These are phyloP conservation scores for Lordiphosa clarofinis DNA, from an alignment of 1,140 invertebrate genomes.

Conservation along the genomic window DNA sequence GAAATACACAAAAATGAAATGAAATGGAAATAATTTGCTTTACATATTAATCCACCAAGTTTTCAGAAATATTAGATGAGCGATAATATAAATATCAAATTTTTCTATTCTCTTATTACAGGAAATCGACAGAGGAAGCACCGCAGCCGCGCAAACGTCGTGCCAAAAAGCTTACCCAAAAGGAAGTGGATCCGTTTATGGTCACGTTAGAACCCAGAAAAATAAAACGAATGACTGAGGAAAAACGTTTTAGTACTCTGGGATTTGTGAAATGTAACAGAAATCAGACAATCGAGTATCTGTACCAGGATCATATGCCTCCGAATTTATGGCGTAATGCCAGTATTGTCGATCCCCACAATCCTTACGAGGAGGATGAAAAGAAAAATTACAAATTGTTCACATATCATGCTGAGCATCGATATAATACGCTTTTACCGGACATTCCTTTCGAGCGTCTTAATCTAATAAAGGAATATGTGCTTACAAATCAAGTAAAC, in stretches of 20 bases:
- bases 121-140: conserved; percentile 12
- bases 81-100: too few relatives aligned
- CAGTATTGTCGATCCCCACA: conserved; percentile 56
- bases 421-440: conserved; percentile 69
- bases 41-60: too few relatives aligned
- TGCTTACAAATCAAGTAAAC: conserved; percentile 50
- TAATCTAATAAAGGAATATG: conserved; percentile 70
- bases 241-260: conserved; percentile 49
- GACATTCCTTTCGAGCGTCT: conserved; percentile 71
- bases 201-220: conserved; percentile 45
- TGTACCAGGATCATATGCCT: conserved; percentile 64
- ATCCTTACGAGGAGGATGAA: conserved; percentile 62
- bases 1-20: too few relatives aligned
- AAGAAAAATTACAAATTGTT: conserved; percentile 76
- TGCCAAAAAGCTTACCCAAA: conserved; percentile 44
- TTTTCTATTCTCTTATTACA: too few relatives aligned
- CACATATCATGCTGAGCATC: conserved; percentile 68
- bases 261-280: conserved; percentile 42
- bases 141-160: conserved; percentile 40
- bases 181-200: conserved; percentile 54
- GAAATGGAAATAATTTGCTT: too few relatives aligned
- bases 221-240: conserved; percentile 50
- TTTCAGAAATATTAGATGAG: too few relatives aligned
- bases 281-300: conserved; percentile 47
- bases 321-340: conserved; percentile 57